These are phyloP conservation scores for Osmerus mordax DNA, from an alignment of 2,113 vertebrate genomes.

Conservation along the genomic window DNA sequence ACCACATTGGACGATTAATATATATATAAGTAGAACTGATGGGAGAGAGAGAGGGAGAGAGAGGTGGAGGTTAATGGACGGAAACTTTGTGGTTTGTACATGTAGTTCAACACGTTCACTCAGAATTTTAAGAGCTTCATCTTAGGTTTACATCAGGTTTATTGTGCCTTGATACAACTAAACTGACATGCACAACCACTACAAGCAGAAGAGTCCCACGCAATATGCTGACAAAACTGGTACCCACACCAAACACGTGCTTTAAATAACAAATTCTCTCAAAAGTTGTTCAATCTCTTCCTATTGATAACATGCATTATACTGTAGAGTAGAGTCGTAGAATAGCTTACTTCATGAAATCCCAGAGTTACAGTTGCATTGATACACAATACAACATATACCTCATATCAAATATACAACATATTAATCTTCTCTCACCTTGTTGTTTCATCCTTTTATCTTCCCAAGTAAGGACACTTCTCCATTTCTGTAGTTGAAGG, in stretches of 20 bases:
- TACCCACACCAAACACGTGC: too few species aligned
- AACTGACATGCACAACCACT: too few species aligned
- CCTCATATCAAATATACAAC: neutral
- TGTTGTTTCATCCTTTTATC: conserved; percentile 76
- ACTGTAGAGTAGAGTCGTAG: neutral
- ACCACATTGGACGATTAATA: conserved; percentile 65
- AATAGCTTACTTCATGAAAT: too few species aligned
- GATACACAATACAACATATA: too few species aligned
- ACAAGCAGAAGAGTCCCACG: too few species aligned
- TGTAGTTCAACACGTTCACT: conserved; percentile 38
- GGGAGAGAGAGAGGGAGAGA: neutral
- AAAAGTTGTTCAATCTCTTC: neutral
- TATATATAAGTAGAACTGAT: conserved; percentile 71
- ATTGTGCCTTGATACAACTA: too few species aligned
- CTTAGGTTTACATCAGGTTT: too few species aligned
- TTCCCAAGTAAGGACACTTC: conserved; percentile 63
- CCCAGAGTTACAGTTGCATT: too few species aligned
- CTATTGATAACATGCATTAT: neutral
- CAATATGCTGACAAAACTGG: too few species aligned
- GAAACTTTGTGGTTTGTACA: conserved; percentile 60
- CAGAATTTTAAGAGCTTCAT: conserved; percentile 31
- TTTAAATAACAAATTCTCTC: too few species aligned
- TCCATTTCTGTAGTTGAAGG: conserved; percentile 64
- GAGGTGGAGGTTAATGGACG: conserved; percentile 40
- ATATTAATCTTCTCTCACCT: conserved; percentile 56